Evolutionary conservation across 2,888 invertebrate genomes (phyloP).

Genomic region (Heliconius cydno): DNA sequence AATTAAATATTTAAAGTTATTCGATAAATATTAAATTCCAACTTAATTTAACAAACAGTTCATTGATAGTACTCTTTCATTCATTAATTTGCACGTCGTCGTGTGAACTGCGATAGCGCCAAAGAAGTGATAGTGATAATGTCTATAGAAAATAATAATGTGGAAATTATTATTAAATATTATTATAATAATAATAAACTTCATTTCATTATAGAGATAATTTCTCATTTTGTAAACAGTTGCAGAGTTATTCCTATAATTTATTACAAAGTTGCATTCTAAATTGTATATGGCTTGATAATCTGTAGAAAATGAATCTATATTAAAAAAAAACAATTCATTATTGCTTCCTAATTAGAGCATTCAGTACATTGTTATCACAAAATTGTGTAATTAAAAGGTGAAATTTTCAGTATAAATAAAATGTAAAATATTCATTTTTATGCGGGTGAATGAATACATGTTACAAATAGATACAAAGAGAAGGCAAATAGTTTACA

Average conservation of each 20-base stretch:
- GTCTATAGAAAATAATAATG: neutral
- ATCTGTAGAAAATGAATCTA: neutral
- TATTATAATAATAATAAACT: neutral
- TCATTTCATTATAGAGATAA: conserved; percentile 20
- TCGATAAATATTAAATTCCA: neutral
- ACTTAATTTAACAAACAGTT: conserved; percentile 17
- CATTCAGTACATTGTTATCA: neutral
- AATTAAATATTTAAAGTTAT: neutral
- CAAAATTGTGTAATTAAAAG: neutral
- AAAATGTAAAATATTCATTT: neutral
- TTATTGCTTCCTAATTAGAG: neutral
- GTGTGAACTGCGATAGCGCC: conserved; percentile 35
- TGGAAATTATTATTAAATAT: too few species aligned
- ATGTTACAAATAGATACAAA: neutral
- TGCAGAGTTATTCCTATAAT: neutral
- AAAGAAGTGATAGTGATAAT: conserved; percentile 15
- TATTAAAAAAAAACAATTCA: neutral
- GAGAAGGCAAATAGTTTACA: neutral
- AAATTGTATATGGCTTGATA: neutral
- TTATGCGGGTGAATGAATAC: neutral
- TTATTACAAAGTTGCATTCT: neutral
- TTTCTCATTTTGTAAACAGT: neutral
- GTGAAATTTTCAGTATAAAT: neutral
- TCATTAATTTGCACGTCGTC: conserved; percentile 37
- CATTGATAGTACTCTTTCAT: conserved; percentile 42